Evolutionary conservation across 2,113 vertebrate species (phyloP), one percentile per base, ranked within the genome.

Genomic region (Tachycineta bicolor): DNA sequence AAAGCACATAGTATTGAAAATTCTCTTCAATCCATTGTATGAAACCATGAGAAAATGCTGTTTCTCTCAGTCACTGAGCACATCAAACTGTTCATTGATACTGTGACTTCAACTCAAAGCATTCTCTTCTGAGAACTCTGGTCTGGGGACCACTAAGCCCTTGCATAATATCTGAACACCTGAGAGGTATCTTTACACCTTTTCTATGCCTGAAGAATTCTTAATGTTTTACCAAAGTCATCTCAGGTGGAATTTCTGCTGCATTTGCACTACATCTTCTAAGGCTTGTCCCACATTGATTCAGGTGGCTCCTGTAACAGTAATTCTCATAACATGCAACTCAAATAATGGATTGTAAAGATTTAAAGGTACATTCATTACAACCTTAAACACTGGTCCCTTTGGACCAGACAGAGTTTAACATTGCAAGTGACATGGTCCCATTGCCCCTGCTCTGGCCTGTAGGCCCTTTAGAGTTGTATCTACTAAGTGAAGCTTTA

Each of bases 341-440:
- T 25, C 39, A 53, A 43, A 47, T 29, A 3, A 34, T 8, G 25
- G 5, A 14, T 52, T 64, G 22, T 20, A 69, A 41, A 3, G 53
- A 5, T 64, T 58, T 47, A 34, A 59, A 52, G 5, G 3, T 33
- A 22, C 33, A 34, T 21, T 33, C 14, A 58, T 59, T 64, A 25
- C 26, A 53, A 15, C 6, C 15, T 70, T n/a, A 12, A 34, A 8
- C 0, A 0, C 24, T 41, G 6, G 4, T 63, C 11, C 22, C 12
- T 80, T 75, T 53, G 46, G 44, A 75, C 15, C 33, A 69, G 33
- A 46, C 9, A 0, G 4, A 7, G 23, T 81, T 46, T 41, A 75
- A 26, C 12, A 46, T 29, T 52, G 33, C 3, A 3, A 23, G 37
- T 6, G 11, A 63, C 47, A 12, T 63, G 22, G n/a, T 74, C 47